Base-by-base conservation (phyloP, 2,888 invertebrate species). In the Arenicola marina region DNA sequence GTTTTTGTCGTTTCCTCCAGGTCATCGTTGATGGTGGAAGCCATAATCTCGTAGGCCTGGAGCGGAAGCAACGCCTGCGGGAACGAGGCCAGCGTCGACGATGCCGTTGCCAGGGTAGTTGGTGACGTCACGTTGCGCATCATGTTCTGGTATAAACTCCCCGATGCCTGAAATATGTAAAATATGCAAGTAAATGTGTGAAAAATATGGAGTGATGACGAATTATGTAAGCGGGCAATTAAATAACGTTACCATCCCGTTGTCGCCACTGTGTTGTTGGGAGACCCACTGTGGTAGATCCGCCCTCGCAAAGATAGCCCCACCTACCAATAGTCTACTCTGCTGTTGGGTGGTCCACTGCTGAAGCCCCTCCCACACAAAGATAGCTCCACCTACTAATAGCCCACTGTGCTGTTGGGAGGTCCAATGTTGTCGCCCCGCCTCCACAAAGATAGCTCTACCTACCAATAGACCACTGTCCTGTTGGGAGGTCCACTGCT, bases 331-430 rank as follows among this genome's bases (percentile, higher is more conserved):
- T n/a, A n/a, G n/a, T n/a, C n/a, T n/a, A n/a, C n/a, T n/a, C n/a
- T n/a, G n/a, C n/a, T n/a, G n/a, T n/a, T n/a, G n/a, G n/a, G n/a
- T n/a, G n/a, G n/a, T n/a, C n/a, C n/a, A n/a, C n/a, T n/a, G n/a
- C n/a, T n/a, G n/a, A n/a, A n/a, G n/a, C n/a, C n/a, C n/a, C n/a
- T n/a, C n/a, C n/a, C n/a, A n/a, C n/a, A n/a, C n/a, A n/a, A n/a
- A n/a, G n/a, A n/a, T n/a, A n/a, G n/a, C n/a, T 43, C 21, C 2
- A 62, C 62, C 34, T 11, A 65, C 65, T 62, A 62, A 56, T 1
- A 69, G 55, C 4, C 69, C 67, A 51, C 65, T 69, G 51, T 69
- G 69, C 44, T 69, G 69, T 51, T 67, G 69, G 4, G 69, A 65
- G 1, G 69, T 67, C 69, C 69, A 69, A 56, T 69, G 69, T 4